Base-by-base conservation (phyloP, 1,140 invertebrate species). In the Anagrus nilaparvatae region DNA sequence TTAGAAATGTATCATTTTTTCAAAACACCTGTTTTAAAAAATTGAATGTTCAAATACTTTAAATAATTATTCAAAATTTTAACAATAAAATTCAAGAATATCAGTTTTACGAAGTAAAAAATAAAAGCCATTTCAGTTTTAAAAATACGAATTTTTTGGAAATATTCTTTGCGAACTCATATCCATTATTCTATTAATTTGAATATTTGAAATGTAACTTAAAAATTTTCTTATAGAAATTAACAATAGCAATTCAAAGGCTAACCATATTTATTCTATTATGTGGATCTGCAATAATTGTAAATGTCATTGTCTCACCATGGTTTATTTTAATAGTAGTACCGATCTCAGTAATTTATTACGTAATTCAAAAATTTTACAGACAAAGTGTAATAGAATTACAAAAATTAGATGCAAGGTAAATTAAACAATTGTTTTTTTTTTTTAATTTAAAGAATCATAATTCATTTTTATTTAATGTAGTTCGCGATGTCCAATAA, bases 231-330 rank as follows among this genome's bases (percentile, higher is more conserved):
- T n/a, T n/a, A n/a, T n/a, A 87, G 82, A 87, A 87, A 79, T 70
- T 88, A 23, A 77, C 80, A 8, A 81, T 77, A 24, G 78, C 82
- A 3, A 74, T 85, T 37, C 80, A 82, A 52, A 71, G 82, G 21
- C 69, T 86, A 52, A 65, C 78, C 12, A 81, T 82, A 53, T 81
- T 87, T 47, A 67, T 77, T 2, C 63, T 87, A 16, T 62, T 87
- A 2, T 87, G 84, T 50, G 58, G 73, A 3, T 83, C 81, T 3
- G 81, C 82, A 5, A 74, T 84, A 41, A 50, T 84, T 9, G 76
- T 87, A 8, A 85, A 86, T 62, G 71, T 75, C 1, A 66, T 75
- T 13, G 72, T 82, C 10, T 80, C 79, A 9, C 79, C 79, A 3
- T 84, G 80, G 78, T 84, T 82, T 43, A 52, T 85, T 14, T 51